phyloP scores from a whole-genome alignment of 2,797 vertebrate species.

The Dryobates pubescens region DNA sequence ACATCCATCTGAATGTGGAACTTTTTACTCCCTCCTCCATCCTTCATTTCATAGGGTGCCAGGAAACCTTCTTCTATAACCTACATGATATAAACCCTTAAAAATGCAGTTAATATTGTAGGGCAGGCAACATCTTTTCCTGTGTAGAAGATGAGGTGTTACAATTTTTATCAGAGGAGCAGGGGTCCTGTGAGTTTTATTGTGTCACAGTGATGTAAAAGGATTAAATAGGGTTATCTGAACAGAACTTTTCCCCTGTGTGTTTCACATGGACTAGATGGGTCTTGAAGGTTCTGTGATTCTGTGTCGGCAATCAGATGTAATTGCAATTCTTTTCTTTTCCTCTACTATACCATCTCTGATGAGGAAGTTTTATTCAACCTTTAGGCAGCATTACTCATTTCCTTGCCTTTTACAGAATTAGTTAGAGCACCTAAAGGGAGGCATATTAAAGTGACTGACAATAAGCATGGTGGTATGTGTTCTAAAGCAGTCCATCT shows the following conservation, averaged over 20 bases:
- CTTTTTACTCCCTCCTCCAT: neutral
- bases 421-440: neutral
- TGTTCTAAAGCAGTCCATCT: neutral
- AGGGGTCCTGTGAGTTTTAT: neutral
- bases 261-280: neutral
- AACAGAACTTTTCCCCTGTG: neutral
- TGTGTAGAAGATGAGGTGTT: neutral
- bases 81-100: neutral
- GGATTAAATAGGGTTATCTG: neutral
- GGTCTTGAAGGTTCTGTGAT: no score
- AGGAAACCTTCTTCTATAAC: neutral
- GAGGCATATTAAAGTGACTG: neutral
- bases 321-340: neutral
- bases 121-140: neutral
- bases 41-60: neutral
- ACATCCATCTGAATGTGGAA: neutral
- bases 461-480: neutral
- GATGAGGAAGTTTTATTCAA: neutral
- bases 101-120: neutral
- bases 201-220: neutral
- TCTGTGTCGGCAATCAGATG: neutral
- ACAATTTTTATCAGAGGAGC: neutral
- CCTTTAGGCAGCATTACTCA: neutral
- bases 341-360: neutral
- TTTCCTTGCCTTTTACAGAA: neutral